phyloP scores from a whole-genome alignment of 2,888 invertebrate genomes.

The Atherix ibis region DNA sequence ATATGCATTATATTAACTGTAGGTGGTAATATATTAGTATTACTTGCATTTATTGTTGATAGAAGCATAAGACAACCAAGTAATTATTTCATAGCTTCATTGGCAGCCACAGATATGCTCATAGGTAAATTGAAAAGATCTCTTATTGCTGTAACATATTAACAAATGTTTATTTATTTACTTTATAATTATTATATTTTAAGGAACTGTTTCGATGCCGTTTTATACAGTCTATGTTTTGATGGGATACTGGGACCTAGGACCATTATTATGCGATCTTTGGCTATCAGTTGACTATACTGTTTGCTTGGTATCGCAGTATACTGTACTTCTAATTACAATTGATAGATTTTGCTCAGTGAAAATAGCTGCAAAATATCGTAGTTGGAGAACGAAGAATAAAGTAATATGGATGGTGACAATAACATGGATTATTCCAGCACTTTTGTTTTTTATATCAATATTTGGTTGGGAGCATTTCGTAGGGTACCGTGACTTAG shows the following conservation, averaged over 20 bases:
- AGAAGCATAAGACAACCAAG: slow-evolving; percentile 89
- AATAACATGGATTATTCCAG: slow-evolving; percentile 93
- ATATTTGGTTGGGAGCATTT: slow-evolving; percentile 99
- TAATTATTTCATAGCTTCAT: slow-evolving; percentile 97
- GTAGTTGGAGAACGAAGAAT: slow-evolving; percentile 90
- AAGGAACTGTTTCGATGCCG: slow-evolving; percentile 94
- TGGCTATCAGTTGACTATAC: slow-evolving; percentile 99
- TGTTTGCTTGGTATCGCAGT: slow-evolving; percentile 96
- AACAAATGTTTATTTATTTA: neutral
- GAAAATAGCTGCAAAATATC: slow-evolving; percentile 92
- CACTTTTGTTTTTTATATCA: slow-evolving; percentile 88
- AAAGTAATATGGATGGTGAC: slow-evolving; percentile 91
- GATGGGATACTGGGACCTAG: slow-evolving; percentile 93
- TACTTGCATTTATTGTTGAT: slow-evolving; percentile 89
- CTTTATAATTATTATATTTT: slow-evolving; percentile 17
- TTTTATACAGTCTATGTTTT: slow-evolving; percentile 96
- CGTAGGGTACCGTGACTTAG: slow-evolving; percentile 75
- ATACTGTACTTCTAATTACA: slow-evolving; percentile 95
- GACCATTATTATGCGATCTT: slow-evolving; percentile 87
- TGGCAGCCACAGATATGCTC: slow-evolving; percentile 92
- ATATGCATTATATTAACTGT: slow-evolving; percentile 84
- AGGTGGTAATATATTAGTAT: slow-evolving; percentile 87
- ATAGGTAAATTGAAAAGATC: slow-evolving; percentile 50
- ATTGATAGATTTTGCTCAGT: slow-evolving; percentile 98
- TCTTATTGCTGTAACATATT: neutral